Percentiles rank a stretch among this genome's conserved stretches.
phyloP scores from a whole-genome alignment of 2,888 invertebrate species.

The Mimas tiliae region DNA sequence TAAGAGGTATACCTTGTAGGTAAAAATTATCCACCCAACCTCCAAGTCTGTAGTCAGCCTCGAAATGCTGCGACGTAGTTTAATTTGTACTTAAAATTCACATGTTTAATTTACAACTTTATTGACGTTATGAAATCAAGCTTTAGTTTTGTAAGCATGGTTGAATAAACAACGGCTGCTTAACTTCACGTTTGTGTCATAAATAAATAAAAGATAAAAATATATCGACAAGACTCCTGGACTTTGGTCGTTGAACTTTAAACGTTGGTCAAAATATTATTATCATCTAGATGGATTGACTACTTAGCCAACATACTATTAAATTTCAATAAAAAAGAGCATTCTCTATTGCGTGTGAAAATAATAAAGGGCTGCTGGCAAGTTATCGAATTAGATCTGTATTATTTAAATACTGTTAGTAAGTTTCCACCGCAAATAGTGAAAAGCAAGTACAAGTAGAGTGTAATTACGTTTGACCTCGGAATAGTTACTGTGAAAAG shows the following conservation, averaged over 20 bases:
- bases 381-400: too few relatives aligned
- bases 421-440: too few relatives aligned
- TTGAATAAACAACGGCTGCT: too few relatives aligned
- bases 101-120: conserved; percentile 4
- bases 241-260: conserved; percentile 20
- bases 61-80: conserved; percentile 21
- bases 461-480: too few relatives aligned
- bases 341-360: too few relatives aligned
- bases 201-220: background rate
- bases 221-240: conserved; percentile 35
- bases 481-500: too few relatives aligned
- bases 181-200: background rate
- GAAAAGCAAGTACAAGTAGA: too few relatives aligned
- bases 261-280: conserved; percentile 34
- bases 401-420: too few relatives aligned
- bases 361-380: too few relatives aligned
- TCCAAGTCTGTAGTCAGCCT: conserved; percentile 2
- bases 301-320: too few relatives aligned
- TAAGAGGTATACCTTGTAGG: background rate
- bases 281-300: conserved; percentile 20
- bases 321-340: too few relatives aligned
- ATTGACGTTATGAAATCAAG: background rate
- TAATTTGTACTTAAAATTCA: conserved; percentile 8
- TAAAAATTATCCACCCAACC: background rate
- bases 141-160: background rate